A percentile compares a stretch with the other conserved stretches of the same genome.
Conservation (phyloP, 2,113 vertebrate genomes). For the Tilapia sparmanii region DNA sequence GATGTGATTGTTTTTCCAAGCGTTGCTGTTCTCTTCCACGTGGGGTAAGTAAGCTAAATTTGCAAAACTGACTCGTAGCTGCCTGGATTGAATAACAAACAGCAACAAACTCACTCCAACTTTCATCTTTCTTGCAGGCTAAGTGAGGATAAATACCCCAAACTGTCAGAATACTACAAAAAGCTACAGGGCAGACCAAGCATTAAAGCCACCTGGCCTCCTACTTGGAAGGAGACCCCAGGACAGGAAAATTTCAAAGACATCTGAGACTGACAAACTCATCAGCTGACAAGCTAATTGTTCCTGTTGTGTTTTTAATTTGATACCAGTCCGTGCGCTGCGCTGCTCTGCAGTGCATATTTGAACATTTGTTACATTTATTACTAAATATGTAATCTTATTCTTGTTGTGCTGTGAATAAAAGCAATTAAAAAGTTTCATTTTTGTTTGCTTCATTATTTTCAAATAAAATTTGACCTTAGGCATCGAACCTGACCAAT, state of each 20-base stretch:
- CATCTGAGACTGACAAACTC: constrained; percentile 22
- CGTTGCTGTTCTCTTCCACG: constrained; percentile 29
- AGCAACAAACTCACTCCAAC: not conserved
- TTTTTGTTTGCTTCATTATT: not conserved
- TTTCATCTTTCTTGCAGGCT: constrained; percentile 28
- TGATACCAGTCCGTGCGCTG: not conserved
- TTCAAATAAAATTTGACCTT: not conserved
- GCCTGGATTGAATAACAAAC: not conserved
- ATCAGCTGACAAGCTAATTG: not conserved
- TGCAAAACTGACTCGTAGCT: not conserved
- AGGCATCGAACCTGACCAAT: accelerated
- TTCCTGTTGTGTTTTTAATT: not conserved
- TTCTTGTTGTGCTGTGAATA: not conserved
- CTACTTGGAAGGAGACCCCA: constrained; percentile 50
- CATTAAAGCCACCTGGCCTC: constrained; percentile 58
- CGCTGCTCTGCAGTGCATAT: not conserved
- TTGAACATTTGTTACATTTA: not conserved
- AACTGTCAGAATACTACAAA: constrained; percentile 57
- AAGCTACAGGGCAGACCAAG: constrained; percentile 61
- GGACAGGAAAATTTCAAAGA: constrained; percentile 30
- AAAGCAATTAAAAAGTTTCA: constrained; percentile 10
- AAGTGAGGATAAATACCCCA: constrained; percentile 50
- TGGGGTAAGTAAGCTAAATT: constrained; percentile 21
- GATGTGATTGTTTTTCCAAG: constrained; percentile 53
- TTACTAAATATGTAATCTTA: not conserved